These are phyloP conservation scores for Pollenia amentaria DNA, from an alignment of 2,888 invertebrate species.

Conservation along the genomic window DNA sequence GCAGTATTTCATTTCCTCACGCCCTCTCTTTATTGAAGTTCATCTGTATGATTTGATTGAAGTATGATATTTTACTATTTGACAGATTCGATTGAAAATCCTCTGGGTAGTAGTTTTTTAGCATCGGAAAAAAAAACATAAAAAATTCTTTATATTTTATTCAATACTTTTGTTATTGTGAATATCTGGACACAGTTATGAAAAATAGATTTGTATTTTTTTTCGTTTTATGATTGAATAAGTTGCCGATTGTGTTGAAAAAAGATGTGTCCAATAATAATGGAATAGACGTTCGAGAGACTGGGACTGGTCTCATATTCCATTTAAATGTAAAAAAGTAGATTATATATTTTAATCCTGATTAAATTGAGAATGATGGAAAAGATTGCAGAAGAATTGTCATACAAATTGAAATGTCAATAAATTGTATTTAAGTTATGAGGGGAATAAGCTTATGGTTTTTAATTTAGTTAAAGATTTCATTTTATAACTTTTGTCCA, in stretches of 20 bases:
- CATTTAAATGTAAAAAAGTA: conserved; percentile 51
- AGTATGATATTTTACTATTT: conserved; percentile 79
- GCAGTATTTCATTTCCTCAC: not conserved
- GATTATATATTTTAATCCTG: conserved; percentile 63
- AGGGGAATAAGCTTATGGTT: too few species aligned
- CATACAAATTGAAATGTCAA: conserved; percentile 24
- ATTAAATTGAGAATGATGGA: conserved; percentile 46
- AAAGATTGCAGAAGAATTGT: conserved; percentile 8
- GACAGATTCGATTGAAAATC: conserved; percentile 80
- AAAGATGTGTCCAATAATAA: conserved; percentile 63
- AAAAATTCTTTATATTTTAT: conserved; percentile 44
- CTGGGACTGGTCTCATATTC: conserved; percentile 26
- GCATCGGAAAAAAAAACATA: conserved; percentile 27
- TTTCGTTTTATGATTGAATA: conserved; percentile 71
- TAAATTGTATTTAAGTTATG: not conserved
- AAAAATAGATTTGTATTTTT: conserved; percentile 55
- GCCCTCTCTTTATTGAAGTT: conserved; percentile 14
- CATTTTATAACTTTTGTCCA: too few species aligned
- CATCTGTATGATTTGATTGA: conserved; percentile 77
- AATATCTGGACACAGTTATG: conserved; percentile 58
- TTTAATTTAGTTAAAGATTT: too few species aligned
- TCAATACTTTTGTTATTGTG: conserved; percentile 38
- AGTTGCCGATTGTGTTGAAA: conserved; percentile 73
- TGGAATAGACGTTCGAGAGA: conserved; percentile 20
- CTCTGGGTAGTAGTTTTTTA: conserved; percentile 75